Base-by-base conservation (phyloP, 1,140 invertebrate species). In the Bombus consobrinus region DNA sequence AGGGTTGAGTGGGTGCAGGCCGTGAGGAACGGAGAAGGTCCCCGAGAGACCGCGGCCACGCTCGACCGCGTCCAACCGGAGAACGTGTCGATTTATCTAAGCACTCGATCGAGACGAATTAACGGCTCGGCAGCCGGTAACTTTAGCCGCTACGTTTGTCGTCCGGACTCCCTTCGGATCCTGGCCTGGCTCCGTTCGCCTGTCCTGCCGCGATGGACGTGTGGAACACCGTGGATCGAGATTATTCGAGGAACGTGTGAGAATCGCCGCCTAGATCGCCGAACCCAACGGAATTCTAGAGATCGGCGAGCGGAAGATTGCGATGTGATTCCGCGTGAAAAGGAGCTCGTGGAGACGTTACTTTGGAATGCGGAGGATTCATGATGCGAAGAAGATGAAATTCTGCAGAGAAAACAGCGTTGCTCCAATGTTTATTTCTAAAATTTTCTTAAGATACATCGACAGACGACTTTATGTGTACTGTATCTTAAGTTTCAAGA, bases 71-170 rank as follows among this genome's bases (percentile, higher is more conserved):
- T 90, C 64, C 68, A 53, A 28, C 73, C 37, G 79, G 83, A 83
- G 81, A 76, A 90, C 83, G 89, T 88, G 89, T 90, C 89, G 88
- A 90, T 90, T 90, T 90, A 90, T 90, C 89, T 90, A 90, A 83
- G 89, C 88, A 90, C 88, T 90, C 89, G 89, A 90, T 90, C 89
- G 88, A 90, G 88, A 90, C 88, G 89, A 90, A 90, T 90, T 90
- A 90, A 90, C 88, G 87, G 89, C 89, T 86, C 88, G 83, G 83
- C 77, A 90, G 86, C 86, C 81, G 86, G 88, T 88, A 88, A 88
- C 88, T 83, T 87, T 88, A 86, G 71, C 73, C 88, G 66, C 47
- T 68, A 69, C 85, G 85, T 90, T 90, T 89, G 88, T 89, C 88
- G 87, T 64, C 59, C 37, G 75, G 80, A 75, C 73, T 75, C 47